Percentiles rank a stretch among this genome's conserved stretches.
These are phyloP conservation scores for Deilephila porcellus DNA, from an alignment of 2,888 invertebrate genomes.

Conservation along the genomic window DNA sequence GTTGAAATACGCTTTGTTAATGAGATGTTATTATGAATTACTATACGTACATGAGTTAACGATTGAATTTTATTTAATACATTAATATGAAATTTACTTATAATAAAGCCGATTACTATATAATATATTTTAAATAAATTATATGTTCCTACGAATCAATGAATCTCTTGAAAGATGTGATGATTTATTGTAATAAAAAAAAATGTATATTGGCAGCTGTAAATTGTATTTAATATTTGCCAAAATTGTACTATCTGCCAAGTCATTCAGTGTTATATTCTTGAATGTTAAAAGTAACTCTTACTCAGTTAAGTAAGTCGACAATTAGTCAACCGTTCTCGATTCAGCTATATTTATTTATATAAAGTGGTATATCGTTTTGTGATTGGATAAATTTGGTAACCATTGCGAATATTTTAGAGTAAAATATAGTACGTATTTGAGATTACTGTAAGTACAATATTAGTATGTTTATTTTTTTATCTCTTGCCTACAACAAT, in stretches of 20 bases:
- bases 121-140: slow-evolving; percentile 46
- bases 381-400: not conserved
- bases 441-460: slow-evolving; percentile 28
- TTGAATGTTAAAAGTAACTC: not conserved
- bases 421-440: slow-evolving; percentile 7
- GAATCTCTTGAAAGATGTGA: slow-evolving; percentile 61
- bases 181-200: slow-evolving; percentile 39
- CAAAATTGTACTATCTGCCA: slow-evolving; percentile 18
- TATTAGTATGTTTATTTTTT: slow-evolving; percentile 10
- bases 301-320: not conserved
- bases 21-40: slow-evolving; percentile 38
- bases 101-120: slow-evolving; percentile 27
- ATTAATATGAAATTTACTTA: slow-evolving; percentile 43
- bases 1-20: slow-evolving; percentile 57
- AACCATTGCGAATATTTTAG: not conserved
- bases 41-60: slow-evolving; percentile 42
- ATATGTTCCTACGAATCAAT: slow-evolving; percentile 59
- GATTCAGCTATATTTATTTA: not conserved
- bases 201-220: slow-evolving; percentile 8
- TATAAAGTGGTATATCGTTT: not conserved
- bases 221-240: slow-evolving; percentile 20
- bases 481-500: slow-evolving; percentile 25
- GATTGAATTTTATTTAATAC: slow-evolving; percentile 50
- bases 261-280: slow-evolving; percentile 2
- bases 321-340: not conserved